Percentiles rank a stretch among this genome's conserved stretches.
These are phyloP conservation scores for Hyphantria cunea DNA, from an alignment of 1,140 invertebrate genomes.

Conservation along the genomic window DNA sequence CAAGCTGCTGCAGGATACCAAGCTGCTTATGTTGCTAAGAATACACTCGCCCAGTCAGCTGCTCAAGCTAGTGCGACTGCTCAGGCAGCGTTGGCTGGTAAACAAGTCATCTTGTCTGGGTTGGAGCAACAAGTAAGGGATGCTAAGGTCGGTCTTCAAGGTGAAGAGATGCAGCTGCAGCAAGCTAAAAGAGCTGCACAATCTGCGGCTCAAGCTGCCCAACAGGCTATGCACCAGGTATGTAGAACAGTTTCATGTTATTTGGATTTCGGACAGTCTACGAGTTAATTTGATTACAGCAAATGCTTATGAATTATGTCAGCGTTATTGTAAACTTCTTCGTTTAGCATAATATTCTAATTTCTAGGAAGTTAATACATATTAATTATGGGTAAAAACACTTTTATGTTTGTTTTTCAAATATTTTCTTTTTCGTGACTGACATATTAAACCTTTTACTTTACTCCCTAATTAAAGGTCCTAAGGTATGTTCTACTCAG, in stretches of 20 bases:
- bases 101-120: constrained; percentile 85
- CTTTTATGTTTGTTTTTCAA: too few species aligned
- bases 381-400: too few species aligned
- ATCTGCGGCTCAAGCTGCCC: constrained; percentile 84
- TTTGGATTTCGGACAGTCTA: too few species aligned
- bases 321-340: too few species aligned
- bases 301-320: too few species aligned
- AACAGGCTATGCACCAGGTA: constrained; percentile 87
- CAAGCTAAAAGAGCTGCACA: constrained; percentile 85
- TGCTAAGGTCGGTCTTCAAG: constrained; percentile 83
- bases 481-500: too few species aligned
- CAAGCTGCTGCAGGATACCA: constrained; percentile 86
- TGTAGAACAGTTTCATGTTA: constrained; percentile 12
- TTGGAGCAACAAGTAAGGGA: constrained; percentile 86
- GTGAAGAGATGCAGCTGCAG: constrained; percentile 85
- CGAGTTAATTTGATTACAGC: too few species aligned
- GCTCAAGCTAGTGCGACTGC: constrained; percentile 86
- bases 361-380: too few species aligned
- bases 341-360: too few species aligned
- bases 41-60: constrained; percentile 86
- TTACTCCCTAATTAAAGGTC: too few species aligned
- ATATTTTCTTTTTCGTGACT: too few species aligned
- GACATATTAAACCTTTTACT: too few species aligned
- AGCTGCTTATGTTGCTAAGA: constrained; percentile 87
- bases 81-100: constrained; percentile 86